Percentiles rank a stretch among this genome's conserved stretches.
Conservation (phyloP, 2,888 invertebrate genomes). For the Isoperla grammatica region DNA sequence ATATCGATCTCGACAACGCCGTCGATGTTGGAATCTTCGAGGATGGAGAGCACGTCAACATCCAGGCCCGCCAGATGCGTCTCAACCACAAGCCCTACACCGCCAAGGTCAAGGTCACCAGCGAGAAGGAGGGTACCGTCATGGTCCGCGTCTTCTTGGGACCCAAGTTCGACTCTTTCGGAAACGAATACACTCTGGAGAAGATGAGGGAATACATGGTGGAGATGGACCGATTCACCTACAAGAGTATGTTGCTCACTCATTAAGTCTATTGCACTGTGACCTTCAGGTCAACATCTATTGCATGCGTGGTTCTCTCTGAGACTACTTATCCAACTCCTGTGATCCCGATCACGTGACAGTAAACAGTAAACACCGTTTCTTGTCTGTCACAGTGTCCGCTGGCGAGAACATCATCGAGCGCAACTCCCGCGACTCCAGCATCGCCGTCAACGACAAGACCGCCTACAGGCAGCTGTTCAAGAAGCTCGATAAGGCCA, state of each 20-base stretch:
- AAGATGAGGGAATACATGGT: slow-evolving; percentile 56
- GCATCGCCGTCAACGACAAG: slow-evolving; percentile 57
- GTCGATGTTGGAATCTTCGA: slow-evolving; percentile 45
- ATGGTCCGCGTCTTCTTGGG: slow-evolving; percentile 61
- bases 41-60: slow-evolving; percentile 47
- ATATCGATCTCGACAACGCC: slow-evolving; percentile 59
- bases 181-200: slow-evolving; percentile 48
- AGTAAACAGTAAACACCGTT: no score
- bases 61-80: slow-evolving; percentile 60
- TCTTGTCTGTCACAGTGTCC: slow-evolving; percentile 39
- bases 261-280: no score
- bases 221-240: slow-evolving; percentile 56
- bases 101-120: slow-evolving; percentile 53
- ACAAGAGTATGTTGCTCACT: slow-evolving; percentile 47
- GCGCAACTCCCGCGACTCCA: slow-evolving; percentile 62
- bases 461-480: slow-evolving; percentile 58
- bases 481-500: slow-evolving; percentile 54
- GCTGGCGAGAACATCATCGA: slow-evolving; percentile 62
- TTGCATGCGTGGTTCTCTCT: no score
- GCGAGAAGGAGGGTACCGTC: slow-evolving; percentile 53
- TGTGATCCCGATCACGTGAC: no score
- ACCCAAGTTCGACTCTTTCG: slow-evolving; percentile 60
- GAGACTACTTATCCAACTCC: no score
- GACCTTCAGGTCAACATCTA: no score
- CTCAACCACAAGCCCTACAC: slow-evolving; percentile 65